Percentiles rank a stretch among this genome's conserved stretches.
Conservation (phyloP, 2,797 vertebrate genomes). For the Paguma larvata region DNA sequence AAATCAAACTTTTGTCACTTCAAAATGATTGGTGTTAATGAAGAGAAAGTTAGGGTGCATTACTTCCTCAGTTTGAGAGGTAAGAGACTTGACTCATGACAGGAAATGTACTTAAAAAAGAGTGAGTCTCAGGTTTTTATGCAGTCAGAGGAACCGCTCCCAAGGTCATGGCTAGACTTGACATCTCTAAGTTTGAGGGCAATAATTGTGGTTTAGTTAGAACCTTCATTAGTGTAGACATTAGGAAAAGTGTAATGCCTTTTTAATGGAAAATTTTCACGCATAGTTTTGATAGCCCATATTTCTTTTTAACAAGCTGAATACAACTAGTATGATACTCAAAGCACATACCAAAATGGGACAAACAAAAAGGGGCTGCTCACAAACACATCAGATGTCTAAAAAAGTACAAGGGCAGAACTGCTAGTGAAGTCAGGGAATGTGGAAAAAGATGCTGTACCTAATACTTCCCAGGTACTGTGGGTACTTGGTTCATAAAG, state of each 20-base stretch:
- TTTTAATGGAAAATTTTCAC: neutral
- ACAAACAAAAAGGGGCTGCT: neutral
- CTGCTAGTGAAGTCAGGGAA: neutral
- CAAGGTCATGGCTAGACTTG: neutral
- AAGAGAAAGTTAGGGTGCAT: neutral
- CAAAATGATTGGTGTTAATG: neutral
- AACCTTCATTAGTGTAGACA: neutral
- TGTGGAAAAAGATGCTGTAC: neutral
- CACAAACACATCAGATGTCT: neutral
- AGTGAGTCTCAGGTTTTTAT: neutral
- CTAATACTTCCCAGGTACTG: neutral
- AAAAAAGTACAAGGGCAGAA: neutral
- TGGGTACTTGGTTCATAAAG: neutral
- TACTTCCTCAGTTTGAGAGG: neutral
- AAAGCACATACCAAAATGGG: conserved; percentile 29
- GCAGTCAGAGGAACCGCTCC: neutral
- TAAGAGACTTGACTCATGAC: neutral
- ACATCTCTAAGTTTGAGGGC: neutral
- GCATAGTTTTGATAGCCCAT: neutral
- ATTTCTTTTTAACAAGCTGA: conserved; percentile 15
- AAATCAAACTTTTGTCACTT: conserved; percentile 22
- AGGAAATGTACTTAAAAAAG: neutral
- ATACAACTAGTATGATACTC: neutral
- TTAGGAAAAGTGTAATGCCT: neutral
- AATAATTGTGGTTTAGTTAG: neutral